Conservation (phyloP, 2,888 invertebrate genomes). For the Lathronympha strigana region DNA sequence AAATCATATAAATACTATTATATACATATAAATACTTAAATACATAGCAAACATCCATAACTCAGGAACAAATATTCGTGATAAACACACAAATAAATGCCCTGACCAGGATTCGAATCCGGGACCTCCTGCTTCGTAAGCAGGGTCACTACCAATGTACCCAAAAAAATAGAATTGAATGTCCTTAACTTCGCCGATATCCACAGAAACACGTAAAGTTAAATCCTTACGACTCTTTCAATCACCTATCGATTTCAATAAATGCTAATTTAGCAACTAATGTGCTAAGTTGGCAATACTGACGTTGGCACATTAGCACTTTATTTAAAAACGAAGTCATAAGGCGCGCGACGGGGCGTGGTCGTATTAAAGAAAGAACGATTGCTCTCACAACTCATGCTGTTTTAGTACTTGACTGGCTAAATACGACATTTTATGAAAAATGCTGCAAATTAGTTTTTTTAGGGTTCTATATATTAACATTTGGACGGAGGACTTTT, state of each 20-base stretch:
- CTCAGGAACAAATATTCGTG: no score
- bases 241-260: background rate
- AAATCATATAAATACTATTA: no score
- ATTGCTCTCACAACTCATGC: constrained; percentile 51
- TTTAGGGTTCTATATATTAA: no score
- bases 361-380: constrained; percentile 43
- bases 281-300: background rate
- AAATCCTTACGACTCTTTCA: background rate
- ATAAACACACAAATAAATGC: no score
- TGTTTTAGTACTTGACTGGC: constrained; percentile 40
- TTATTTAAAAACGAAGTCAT: constrained; percentile 29
- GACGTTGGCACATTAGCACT: constrained; percentile 2
- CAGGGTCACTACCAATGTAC: no score
- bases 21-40: no score
- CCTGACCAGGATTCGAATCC: no score
- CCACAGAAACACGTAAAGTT: background rate
- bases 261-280: background rate
- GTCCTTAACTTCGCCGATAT: no score
- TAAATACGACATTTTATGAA: background rate
- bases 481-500: no score
- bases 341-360: constrained; percentile 25
- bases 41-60: no score
- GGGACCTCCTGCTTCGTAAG: no score
- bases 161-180: no score
- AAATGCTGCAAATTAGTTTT: background rate